Base-by-base conservation (phyloP, 1,140 invertebrate species). In the Lepidurus couesii region DNA sequence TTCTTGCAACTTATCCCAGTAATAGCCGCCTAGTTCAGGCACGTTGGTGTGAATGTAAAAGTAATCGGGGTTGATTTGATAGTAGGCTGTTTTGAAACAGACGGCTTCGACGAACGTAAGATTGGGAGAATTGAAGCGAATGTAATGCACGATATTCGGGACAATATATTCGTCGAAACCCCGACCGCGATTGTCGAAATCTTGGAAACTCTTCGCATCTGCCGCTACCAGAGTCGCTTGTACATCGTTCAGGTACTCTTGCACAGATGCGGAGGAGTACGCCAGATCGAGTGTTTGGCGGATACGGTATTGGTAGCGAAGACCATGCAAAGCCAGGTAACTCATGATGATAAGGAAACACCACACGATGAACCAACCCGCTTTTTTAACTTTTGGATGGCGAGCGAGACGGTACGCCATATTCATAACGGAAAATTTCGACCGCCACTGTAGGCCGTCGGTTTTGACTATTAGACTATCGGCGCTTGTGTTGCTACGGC, bases 91-190 rank as follows among this genome's bases (percentile, higher is more conserved):
- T 45, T 44, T 34, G 7, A 80, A 26, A 43, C 79, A 80, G 21
- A 80, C 26, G 42, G 74, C 77, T 16, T 80, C 79, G 24, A 75
- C 76, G 74, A 80, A 80, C 10, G 73, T 42, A 34, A 79, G 74
- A 8, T 43, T 47, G 26, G 34, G 73, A 7, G 65, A 73, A 43
- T 80, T 77, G 44, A 76, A 77, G 2, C 79, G 75, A 8, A 80
- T 78, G 73, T 77, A 77, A 65, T 80, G 79, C 9, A 80, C 44
- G 42, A 80, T 77, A 47, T 80, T 80, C 42, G 79, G 79, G 7
- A 80, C 79, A 26, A 79, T 75, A n/a, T 75, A 53, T 5, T 53
- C 26, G 47, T 79, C 43, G 44, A 45, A 45, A 13, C 78, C 78
- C 7, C 4, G n/a, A 7, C 53, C 53, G 1, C 53, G 53, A 21